Evolutionary conservation across 2,113 vertebrate species (phyloP), one percentile per base, ranked within the genome.

Genomic region (Mastomys natalensis): DNA sequence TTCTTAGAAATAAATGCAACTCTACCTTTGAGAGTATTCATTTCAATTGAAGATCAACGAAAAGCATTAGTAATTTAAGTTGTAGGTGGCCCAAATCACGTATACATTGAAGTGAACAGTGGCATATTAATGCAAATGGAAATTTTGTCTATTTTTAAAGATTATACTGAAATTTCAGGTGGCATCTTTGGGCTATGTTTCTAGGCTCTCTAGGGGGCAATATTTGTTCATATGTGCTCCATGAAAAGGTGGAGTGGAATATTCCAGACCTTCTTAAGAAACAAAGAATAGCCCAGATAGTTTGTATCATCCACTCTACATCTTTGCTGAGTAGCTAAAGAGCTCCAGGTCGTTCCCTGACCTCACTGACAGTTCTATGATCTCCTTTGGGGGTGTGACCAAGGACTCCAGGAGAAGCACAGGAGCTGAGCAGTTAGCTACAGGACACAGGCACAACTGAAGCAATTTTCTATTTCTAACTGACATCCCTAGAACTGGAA

Each of bases 381-480:
- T 94, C 26, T 90, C 34, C n/a, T 93, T 58, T 74, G 43, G 70
- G 88, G 48, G 37, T 70, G 43, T 90, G 51, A 43, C 7, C 10
- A 40, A 62, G 70, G 9, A 10, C 51, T 82, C 26, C 8, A 12
- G n/a, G 72, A 90, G 40, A 93, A 51, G n/a, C 13, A 4, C 29
- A 45, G 22, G 73, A 4, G 86, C 78, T 60, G 45, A 87, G 81
- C 22, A 77, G 78, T 89, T 80, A 51, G 58, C 43, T 48, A 1
- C 60, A 76, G 31, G 17, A 19, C 31, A 64, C 4, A 53, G 24
- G 15, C 3, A 64, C 45, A 93, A n/a, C 4, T 31, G 40, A 60
- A 77, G n/a, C 58, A 70, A 88, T 62, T 93, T 94, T 95, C 73
- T 94, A 80, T 77, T 76, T 94, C 82, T 91, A 53, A 84, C 84